Conservation (phyloP, 2,888 invertebrate species). For the Phyllotreta cruciferae region DNA sequence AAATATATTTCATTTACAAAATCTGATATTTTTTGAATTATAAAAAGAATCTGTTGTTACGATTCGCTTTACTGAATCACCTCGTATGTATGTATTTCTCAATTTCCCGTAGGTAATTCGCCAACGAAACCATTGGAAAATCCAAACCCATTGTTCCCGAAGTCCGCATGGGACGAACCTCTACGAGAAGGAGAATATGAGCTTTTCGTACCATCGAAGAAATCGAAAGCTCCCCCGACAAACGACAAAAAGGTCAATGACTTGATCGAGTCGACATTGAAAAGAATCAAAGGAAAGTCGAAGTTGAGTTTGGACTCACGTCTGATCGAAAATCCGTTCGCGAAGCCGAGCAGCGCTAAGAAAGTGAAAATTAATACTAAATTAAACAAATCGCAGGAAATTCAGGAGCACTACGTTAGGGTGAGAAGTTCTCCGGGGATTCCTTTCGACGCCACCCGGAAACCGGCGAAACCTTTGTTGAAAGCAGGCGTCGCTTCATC, state of each 20-base stretch:
- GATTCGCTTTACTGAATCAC: background rate
- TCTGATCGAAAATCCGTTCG: constrained; percentile 41
- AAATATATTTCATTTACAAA: no score
- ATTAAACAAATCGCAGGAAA: constrained; percentile 74
- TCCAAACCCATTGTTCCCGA: constrained; percentile 38
- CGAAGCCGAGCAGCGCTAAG: constrained; percentile 59
- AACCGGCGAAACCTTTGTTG: constrained; percentile 75
- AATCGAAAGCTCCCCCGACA: constrained; percentile 39
- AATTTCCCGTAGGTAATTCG: constrained; percentile 24
- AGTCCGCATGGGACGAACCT: constrained; percentile 59
- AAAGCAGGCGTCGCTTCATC: constrained; percentile 71
- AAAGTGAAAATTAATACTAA: constrained; percentile 77
- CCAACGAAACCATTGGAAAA: constrained; percentile 35
- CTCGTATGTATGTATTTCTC: background rate
- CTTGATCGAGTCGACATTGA: constrained; percentile 31
- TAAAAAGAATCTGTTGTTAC: background rate
- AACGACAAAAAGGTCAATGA: constrained; percentile 34
- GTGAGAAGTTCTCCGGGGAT: constrained; percentile 75
- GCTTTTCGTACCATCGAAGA: constrained; percentile 52
- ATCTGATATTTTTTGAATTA: constrained; percentile 7
- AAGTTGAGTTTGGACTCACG: constrained; percentile 44
- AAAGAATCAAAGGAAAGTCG: constrained; percentile 39
- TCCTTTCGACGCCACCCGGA: constrained; percentile 75
- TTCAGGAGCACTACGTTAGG: constrained; percentile 75
- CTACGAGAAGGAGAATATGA: constrained; percentile 60